Evolutionary conservation across 1,140 invertebrate species (phyloP).

Genomic region (Lepidostoma basale): DNA sequence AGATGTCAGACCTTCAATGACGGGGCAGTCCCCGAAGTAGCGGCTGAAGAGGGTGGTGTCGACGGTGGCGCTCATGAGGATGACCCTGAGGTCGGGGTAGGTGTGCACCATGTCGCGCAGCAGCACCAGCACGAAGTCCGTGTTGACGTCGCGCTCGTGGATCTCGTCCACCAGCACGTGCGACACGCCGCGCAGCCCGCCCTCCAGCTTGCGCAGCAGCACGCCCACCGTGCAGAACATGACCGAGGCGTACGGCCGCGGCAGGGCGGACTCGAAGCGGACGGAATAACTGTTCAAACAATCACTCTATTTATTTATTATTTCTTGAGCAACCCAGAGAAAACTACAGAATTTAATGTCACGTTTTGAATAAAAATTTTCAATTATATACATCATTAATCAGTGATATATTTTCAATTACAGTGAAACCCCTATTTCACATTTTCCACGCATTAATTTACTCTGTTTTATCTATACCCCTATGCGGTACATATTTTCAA

Average conservation of each 20-base stretch:
- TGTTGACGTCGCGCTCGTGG: constrained; percentile 95
- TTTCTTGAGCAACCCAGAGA: no score
- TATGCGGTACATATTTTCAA: no score
- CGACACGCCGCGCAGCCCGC: constrained; percentile 83
- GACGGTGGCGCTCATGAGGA: constrained; percentile 98
- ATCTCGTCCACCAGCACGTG: constrained; percentile 97
- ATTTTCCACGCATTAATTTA: no score
- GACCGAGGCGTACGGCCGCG: constrained; percentile 90
- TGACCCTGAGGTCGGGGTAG: constrained; percentile 87
- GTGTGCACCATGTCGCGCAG: constrained; percentile 90
- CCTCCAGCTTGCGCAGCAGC: constrained; percentile 87
- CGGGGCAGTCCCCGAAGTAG: constrained; percentile 91
- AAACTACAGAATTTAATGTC: no score
- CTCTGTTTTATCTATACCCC: no score
- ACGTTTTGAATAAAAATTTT: no score
- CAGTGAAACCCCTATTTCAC: no score
- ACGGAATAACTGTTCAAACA: constrained; percentile 87
- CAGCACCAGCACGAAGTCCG: constrained; percentile 94
- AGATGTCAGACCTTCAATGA: constrained; percentile 56
- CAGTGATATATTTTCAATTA: no score
- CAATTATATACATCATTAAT: no score
- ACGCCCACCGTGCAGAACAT: constrained; percentile 96
- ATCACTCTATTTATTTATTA: no score
- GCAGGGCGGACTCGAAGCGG: constrained; percentile 86
- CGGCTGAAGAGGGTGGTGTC: constrained; percentile 87